Base-by-base conservation (phyloP, 2,888 invertebrate species). In the Laothoe populi region DNA sequence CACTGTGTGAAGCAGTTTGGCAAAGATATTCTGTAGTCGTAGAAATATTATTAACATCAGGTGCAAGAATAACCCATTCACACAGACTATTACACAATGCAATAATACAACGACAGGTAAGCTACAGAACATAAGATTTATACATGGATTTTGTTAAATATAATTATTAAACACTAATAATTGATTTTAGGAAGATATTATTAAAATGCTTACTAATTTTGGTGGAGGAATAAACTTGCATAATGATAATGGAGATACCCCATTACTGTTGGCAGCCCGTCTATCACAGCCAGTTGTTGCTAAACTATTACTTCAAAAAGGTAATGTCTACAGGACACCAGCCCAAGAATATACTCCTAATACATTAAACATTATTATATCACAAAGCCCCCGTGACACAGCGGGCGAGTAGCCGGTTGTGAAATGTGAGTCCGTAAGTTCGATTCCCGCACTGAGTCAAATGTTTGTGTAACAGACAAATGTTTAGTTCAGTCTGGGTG, bases 1-100 rank as follows among this genome's bases (percentile, higher is more conserved):
- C 96, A 4, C 86, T 96, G 45, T 95, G 95, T 83, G 94, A 95
- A 79, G 96, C 96, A 10, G 95, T 96, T 21, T 95, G 95, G 93
- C 93, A 94, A 69, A 94, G 95, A 72, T 92, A 94, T 71, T 87
- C 93, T 0, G 82, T 90, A 16, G 90, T 95, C 67, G 94, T 95
- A 10, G 91, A 93, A 69, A 83, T 94, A 42, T 85, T 96, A 26
- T 76, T 96, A 61, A 82, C 89, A 38, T 92, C 94, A 26, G 96
- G 96, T 10, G 96, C 96, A 1, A 94, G 96, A 59, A 90, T 96
- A 11, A 94, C 96, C 45, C 95, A 96, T 66, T 95, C 95, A 0
- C 95, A 96, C 78, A 94, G 94, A 81, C 88, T 96, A 45, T 81
- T 96, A 58, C 96, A 96, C 73, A 94, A 94, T 70, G 95, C 96